These are phyloP conservation scores for Cephalopterus ornatus DNA, from an alignment of 2,113 vertebrate species.

Conservation along the genomic window DNA sequence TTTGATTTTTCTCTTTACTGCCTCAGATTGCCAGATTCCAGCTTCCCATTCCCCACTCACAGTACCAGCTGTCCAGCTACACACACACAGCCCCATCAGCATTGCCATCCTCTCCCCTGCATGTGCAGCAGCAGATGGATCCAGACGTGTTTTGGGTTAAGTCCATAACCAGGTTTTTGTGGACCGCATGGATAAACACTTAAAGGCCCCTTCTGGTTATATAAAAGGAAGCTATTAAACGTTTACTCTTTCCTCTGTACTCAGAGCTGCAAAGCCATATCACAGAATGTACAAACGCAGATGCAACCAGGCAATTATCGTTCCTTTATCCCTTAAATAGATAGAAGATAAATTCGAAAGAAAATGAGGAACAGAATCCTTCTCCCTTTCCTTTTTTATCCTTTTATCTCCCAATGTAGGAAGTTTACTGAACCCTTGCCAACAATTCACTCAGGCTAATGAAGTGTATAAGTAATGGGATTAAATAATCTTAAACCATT, in stretches of 20 bases:
- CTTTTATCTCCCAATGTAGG: constrained; percentile 70
- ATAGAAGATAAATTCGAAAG: constrained; percentile 69
- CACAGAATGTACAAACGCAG: constrained; percentile 4
- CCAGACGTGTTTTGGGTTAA: constrained; percentile 1
- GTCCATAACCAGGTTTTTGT: constrained; percentile 34
- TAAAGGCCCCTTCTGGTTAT: constrained; percentile 37
- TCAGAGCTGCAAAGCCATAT: not conserved
- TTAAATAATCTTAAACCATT: constrained; percentile 78
- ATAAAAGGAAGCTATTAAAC: constrained; percentile 35
- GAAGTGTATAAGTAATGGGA: constrained; percentile 79
- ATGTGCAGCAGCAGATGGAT: constrained; percentile 19
- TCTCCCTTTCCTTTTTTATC: constrained; percentile 65
- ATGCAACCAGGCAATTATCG: constrained; percentile 48
- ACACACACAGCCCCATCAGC: not conserved
- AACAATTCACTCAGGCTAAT: constrained; percentile 82
- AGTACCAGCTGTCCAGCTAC: not conserved
- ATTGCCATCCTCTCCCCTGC: not conserved
- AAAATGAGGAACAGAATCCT: constrained; percentile 62
- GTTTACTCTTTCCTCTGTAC: constrained; percentile 19
- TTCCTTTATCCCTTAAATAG: constrained; percentile 65
- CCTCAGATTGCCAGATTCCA: not conserved
- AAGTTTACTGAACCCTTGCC: constrained; percentile 77
- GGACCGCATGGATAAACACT: constrained; percentile 38
- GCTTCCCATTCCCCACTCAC: not conserved
- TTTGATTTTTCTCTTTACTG: not conserved